Percentiles rank a stretch among this genome's conserved stretches.
Conservation (phyloP, 2,113 vertebrate genomes). For the Otolemur garnettii region DNA sequence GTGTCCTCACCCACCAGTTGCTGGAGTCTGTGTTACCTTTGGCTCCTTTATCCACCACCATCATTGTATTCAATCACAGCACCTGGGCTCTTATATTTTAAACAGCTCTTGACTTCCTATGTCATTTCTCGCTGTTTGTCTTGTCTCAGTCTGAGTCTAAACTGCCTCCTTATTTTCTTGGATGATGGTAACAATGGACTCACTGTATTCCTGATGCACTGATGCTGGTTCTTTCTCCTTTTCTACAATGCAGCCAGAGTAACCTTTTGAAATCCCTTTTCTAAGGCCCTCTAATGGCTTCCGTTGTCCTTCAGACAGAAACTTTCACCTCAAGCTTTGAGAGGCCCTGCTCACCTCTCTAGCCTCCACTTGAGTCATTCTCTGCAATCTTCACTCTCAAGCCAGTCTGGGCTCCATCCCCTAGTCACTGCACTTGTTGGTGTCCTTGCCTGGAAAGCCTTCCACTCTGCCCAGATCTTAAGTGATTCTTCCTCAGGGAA, state of each 20-base stretch:
- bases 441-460: neutral
- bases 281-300: neutral
- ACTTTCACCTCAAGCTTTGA: neutral
- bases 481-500: neutral
- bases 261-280: neutral
- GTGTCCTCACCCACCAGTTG: neutral
- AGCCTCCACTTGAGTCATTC: neutral
- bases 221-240: neutral
- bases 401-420: neutral
- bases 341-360: neutral
- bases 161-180: neutral
- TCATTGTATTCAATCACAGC: accelerated
- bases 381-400: neutral
- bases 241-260: neutral
- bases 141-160: neutral
- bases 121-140: neutral
- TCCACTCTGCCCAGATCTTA: neutral
- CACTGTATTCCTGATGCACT: neutral
- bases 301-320: neutral
- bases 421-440: accelerated
- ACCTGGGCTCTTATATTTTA: neutral
- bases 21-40: neutral
- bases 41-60: neutral
- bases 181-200: too few relatives aligned
- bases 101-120: neutral